Percentiles rank a stretch among this genome's conserved stretches.
These are phyloP conservation scores for Macaca mulatta DNA, from an alignment of 2,113 vertebrate genomes.

Conservation along the genomic window DNA sequence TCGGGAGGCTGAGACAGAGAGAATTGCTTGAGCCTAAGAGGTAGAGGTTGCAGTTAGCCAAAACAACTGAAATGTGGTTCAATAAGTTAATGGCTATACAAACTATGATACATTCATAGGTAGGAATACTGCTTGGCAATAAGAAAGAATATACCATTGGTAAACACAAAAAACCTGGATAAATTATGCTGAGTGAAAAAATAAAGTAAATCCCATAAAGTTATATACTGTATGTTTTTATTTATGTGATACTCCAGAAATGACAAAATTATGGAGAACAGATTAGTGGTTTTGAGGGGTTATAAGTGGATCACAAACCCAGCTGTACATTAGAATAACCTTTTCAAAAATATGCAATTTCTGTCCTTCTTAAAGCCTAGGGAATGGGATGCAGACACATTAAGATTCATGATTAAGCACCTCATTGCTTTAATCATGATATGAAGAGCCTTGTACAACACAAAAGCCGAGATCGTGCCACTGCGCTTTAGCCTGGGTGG, in stretches of 20 bases:
- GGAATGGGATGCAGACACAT: not conserved
- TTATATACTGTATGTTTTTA: not conserved
- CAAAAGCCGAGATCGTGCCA: too few relatives aligned
- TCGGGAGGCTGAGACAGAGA: not conserved
- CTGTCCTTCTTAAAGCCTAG: fast-evolving
- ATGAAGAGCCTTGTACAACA: not conserved
- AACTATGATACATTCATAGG: not conserved
- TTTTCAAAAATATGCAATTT: not conserved
- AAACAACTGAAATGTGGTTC: not conserved
- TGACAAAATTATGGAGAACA: not conserved
- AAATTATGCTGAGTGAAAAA: not conserved
- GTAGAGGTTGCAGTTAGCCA: not conserved
- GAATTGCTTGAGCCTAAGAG: not conserved
- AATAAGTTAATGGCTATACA: not conserved
- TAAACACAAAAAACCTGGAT: too few relatives aligned
- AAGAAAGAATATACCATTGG: not conserved
- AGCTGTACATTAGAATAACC: not conserved
- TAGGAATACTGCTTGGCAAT: not conserved
- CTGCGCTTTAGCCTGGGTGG: too few relatives aligned
- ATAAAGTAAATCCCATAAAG: not conserved
- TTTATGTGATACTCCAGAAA: not conserved
- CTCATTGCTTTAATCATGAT: not conserved
- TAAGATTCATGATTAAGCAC: not conserved
- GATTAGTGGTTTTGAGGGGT: not conserved
- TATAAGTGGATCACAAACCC: not conserved